Percentiles rank a stretch among this genome's conserved stretches.
Conservation (phyloP, 2,888 invertebrate species). For the Pheosia gnoma region DNA sequence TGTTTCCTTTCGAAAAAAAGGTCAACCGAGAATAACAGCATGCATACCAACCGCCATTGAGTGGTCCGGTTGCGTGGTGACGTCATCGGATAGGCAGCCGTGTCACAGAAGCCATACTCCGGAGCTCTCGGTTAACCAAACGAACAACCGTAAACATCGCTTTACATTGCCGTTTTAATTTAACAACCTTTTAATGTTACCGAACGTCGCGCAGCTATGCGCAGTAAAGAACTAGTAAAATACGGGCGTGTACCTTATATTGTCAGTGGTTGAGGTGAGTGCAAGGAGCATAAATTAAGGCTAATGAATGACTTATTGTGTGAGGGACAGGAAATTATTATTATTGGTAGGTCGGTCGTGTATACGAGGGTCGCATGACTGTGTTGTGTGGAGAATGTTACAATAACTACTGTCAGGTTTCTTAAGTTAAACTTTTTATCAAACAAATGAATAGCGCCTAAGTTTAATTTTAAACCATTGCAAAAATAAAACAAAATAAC, state of each 20-base stretch:
- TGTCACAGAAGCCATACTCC: slow-evolving; percentile 74
- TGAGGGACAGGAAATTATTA: slow-evolving; percentile 79
- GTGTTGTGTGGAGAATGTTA: slow-evolving; percentile 16
- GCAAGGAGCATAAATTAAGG: slow-evolving; percentile 80
- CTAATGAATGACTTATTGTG: slow-evolving; percentile 82
- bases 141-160: slow-evolving; percentile 48
- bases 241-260: slow-evolving; percentile 47
- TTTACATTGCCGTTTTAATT: slow-evolving; percentile 61
- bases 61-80: slow-evolving; percentile 64
- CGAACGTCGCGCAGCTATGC: slow-evolving; percentile 45
- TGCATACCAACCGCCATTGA: slow-evolving; percentile 59
- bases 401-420: neutral
- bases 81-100: slow-evolving; percentile 76
- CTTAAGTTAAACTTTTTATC: too few relatives aligned
- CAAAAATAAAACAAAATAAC: too few relatives aligned
- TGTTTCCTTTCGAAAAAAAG: slow-evolving; percentile 38
- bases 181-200: slow-evolving; percentile 39
- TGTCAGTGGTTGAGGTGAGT: slow-evolving; percentile 66
- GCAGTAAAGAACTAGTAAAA: slow-evolving; percentile 34
- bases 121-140: slow-evolving; percentile 47
- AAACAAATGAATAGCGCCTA: too few relatives aligned
- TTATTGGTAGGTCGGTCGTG: slow-evolving; percentile 68
- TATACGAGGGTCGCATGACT: slow-evolving; percentile 56
- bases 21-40: slow-evolving; percentile 41
- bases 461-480: too few relatives aligned